Conservation (phyloP, 2,888 invertebrate genomes). For the Drosophila meridiana region DNA sequence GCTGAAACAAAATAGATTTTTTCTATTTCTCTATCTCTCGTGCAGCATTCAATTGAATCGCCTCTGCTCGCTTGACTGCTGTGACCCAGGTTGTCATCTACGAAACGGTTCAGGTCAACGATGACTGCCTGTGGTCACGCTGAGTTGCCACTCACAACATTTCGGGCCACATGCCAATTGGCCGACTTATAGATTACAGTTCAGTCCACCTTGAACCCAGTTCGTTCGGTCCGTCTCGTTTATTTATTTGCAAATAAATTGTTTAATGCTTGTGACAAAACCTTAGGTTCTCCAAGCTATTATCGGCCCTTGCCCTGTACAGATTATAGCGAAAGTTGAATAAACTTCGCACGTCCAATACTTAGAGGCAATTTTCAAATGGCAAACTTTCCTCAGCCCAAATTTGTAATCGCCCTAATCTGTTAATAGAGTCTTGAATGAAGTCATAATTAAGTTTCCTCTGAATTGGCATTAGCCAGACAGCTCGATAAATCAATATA, state of each 20-base stretch:
- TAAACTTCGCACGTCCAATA: slow-evolving; percentile 31
- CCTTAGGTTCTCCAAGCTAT: slow-evolving; percentile 46
- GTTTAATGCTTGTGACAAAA: slow-evolving; percentile 43
- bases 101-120: slow-evolving; percentile 50
- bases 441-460: slow-evolving; percentile 12
- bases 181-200: slow-evolving; percentile 28
- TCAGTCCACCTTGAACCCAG: slow-evolving; percentile 43
- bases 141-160: slow-evolving; percentile 46
- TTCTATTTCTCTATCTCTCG: slow-evolving; percentile 23
- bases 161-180: slow-evolving; percentile 51
- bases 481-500: slow-evolving; percentile 45
- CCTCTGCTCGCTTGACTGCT: slow-evolving; percentile 19
- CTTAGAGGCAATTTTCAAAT: slow-evolving; percentile 14
- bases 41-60: slow-evolving; percentile 20
- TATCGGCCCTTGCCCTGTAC: slow-evolving; percentile 39
- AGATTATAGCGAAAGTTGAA: slow-evolving; percentile 27
- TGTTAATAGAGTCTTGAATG: slow-evolving; percentile 7
- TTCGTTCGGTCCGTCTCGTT: slow-evolving; percentile 16
- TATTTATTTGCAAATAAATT: slow-evolving; percentile 42
- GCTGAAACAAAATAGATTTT: slow-evolving; percentile 9
- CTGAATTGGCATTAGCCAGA: slow-evolving; percentile 1
- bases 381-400: slow-evolving; percentile 12
- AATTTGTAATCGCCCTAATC: slow-evolving; percentile 3
- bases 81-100: slow-evolving; percentile 24
- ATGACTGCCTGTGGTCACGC: slow-evolving; percentile 38